Evolutionary conservation across 2,113 vertebrate genomes (phyloP), one percentile per base, ranked within the genome.

Genomic region (Cathartes aura): DNA sequence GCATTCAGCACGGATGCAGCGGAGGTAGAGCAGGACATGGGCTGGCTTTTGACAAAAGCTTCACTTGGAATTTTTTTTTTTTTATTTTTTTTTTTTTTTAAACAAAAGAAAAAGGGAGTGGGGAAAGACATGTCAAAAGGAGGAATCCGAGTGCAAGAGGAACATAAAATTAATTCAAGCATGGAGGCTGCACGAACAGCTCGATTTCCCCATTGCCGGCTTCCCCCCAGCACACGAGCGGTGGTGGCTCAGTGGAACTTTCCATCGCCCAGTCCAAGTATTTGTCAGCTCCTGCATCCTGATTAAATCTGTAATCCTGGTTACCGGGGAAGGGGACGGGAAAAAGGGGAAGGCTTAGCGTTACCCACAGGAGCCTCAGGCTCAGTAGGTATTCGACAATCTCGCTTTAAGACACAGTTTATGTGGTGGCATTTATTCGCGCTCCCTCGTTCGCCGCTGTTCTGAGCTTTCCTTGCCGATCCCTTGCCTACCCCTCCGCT

Each of bases 211-310:
- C 79, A 47, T 26, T 38, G 83, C 52, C 42, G 5, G 55, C 56
- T 89, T 82, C 67, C 83, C 88, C 89, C 82, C 67, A 95, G 87
- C 90, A 90, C 92, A 94, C 7, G 3, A 97, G 94, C 8, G 0
- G 27, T 56, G 34, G 87, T n/a, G 90, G 93, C 93, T 96, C 94
- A 93, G 85, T 87, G 92, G 96, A 98, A 98, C 96, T 98, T 98
- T 98, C 97, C 98, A 98, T 59, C 60, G 15, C 79, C 83, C 93
- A 81, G 52, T 96, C 97, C 97, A 98, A 97, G 87, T 95, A 91
- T 79, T 98, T 98, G 94, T 95, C 94, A 94, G 84, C 92, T 98
- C 93, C 97, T 97, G 96, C 90, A 97, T 82, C 96, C 95, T 96
- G 93, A 97, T 96, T 97, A 97, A 93, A 98, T 96, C 96, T 95